Conservation (phyloP, 2,113 vertebrate genomes). For the Muntiacus reevesi region DNA sequence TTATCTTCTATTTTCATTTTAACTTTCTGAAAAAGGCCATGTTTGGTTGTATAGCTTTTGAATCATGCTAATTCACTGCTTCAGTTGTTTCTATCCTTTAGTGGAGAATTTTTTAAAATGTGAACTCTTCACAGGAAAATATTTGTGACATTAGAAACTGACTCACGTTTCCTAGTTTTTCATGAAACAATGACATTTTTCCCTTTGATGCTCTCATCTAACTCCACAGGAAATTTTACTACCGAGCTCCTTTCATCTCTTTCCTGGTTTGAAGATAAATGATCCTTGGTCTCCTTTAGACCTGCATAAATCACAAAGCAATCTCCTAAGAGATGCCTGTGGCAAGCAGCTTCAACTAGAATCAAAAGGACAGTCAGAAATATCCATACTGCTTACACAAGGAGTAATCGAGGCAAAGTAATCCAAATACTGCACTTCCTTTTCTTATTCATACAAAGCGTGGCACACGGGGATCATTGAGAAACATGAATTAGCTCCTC, state of each 20-base stretch:
- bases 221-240: conserved; percentile 80
- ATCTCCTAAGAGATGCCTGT: conserved; percentile 81
- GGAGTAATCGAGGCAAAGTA: conserved; percentile 60
- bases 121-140: conserved; percentile 66
- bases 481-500: background rate
- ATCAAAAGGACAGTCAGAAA: conserved; percentile 80
- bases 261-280: conserved; percentile 85
- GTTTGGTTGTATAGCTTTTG: background rate
- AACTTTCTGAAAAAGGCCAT: background rate
- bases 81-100: conserved; percentile 39
- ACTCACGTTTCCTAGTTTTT: conserved; percentile 77
- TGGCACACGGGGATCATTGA: background rate
- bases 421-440: conserved; percentile 14
- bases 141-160: conserved; percentile 74
- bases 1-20: background rate
- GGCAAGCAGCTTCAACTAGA: conserved; percentile 74
- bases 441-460: conserved; percentile 24
- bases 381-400: conserved; percentile 74
- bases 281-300: conserved; percentile 81
- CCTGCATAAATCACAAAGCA: conserved; percentile 85
- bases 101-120: conserved; percentile 44
- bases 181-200: conserved; percentile 82
- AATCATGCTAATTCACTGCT: conserved; percentile 5
- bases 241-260: conserved; percentile 81
- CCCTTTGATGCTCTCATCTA: conserved; percentile 80